Evolutionary conservation across 2,797 vertebrate genomes (phyloP).

Genomic region (Diplodus puntazzo): DNA sequence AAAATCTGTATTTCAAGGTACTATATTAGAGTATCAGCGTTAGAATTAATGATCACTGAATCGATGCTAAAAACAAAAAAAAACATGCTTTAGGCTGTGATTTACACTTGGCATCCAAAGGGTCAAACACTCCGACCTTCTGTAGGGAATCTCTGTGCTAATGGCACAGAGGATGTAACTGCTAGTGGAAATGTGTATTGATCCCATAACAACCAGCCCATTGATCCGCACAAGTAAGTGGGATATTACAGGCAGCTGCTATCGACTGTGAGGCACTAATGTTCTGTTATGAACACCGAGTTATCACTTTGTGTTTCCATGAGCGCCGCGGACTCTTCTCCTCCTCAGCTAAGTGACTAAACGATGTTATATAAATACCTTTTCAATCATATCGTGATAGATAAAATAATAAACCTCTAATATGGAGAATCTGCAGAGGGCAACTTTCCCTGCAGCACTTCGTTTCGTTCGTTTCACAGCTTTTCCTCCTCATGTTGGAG

Average conservation of each 20-base stretch:
- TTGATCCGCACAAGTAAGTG: slow-evolving; percentile 70
- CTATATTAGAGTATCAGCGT: neutral
- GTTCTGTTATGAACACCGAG: slow-evolving; percentile 43
- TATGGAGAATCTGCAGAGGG: no score
- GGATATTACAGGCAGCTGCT: slow-evolving; percentile 62
- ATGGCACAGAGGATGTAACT: slow-evolving; percentile 59
- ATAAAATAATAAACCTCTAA: no score
- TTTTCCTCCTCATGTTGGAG: no score
- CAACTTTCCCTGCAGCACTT: no score
- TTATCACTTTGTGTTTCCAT: slow-evolving; percentile 14
- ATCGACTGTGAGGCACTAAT: slow-evolving; percentile 70
- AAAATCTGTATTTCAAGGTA: no score
- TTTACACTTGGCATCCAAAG: neutral
- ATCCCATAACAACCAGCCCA: slow-evolving; percentile 71
- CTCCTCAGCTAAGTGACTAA: neutral
- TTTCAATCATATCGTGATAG: no score
- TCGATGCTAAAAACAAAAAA: neutral
- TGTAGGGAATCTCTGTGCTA: slow-evolving; percentile 33
- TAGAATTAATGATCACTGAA: neutral
- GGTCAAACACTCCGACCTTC: slow-evolving; percentile 5
- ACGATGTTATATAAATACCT: no score
- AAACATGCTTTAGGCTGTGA: neutral
- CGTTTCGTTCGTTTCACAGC: no score
- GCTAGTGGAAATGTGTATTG: slow-evolving; percentile 83
- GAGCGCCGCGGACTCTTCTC: slow-evolving; percentile 2